Evolutionary conservation across 1,140 invertebrate species (phyloP).

Genomic region (Solenopsis invicta): DNA sequence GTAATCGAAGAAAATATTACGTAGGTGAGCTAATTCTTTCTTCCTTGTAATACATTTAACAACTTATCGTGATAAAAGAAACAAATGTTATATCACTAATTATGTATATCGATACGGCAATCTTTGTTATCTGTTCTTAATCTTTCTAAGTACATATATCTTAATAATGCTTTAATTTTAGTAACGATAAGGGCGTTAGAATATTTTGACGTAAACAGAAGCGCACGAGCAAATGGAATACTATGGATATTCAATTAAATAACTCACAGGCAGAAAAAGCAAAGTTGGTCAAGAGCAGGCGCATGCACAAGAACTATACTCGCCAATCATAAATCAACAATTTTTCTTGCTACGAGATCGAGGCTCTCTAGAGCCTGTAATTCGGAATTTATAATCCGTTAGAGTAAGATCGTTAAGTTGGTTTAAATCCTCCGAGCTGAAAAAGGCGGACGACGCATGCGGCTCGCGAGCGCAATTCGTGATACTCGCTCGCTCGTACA

Average conservation of each 20-base stretch:
- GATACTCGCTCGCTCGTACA: slow-evolving; percentile 9
- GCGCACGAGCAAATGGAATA: slow-evolving; percentile 6
- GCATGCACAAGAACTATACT: background rate
- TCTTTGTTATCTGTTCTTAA: background rate
- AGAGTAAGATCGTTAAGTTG: slow-evolving; percentile 45
- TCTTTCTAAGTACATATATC: background rate
- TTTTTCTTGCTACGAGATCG: slow-evolving; percentile 22
- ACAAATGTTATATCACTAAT: background rate
- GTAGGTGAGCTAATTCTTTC: slow-evolving; percentile 11
- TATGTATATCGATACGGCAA: background rate
- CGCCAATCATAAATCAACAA: slow-evolving; percentile 38
- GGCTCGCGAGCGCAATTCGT: background rate
- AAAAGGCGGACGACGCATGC: slow-evolving; percentile 1
- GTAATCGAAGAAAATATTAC: slow-evolving; percentile 56
- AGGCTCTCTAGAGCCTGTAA: slow-evolving; percentile 6
- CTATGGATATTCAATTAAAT: background rate
- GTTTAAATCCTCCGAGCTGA: slow-evolving; percentile 29
- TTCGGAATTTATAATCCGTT: slow-evolving; percentile 54
- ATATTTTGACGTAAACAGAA: background rate
- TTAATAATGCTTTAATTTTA: slow-evolving; percentile 1
- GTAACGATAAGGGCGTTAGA: background rate
- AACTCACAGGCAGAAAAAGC: background rate
- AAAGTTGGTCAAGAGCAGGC: background rate
- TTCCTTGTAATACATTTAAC: background rate
- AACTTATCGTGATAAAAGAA: slow-evolving; percentile 5